Conservation (phyloP, 2,113 vertebrate species). For the Callipepla californica region DNA sequence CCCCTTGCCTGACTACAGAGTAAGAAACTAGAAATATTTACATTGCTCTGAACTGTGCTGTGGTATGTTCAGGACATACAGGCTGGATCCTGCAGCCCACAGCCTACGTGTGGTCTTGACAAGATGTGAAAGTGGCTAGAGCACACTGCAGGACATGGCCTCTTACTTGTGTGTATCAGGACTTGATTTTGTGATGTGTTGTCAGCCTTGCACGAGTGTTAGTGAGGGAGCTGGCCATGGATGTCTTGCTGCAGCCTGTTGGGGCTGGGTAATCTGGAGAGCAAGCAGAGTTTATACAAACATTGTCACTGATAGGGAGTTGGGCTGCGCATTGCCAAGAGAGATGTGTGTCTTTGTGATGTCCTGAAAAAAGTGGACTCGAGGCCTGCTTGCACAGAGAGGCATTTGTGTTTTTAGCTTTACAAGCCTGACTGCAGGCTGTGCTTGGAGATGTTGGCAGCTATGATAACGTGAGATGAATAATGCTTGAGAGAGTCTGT, state of each 20-base stretch:
- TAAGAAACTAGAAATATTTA: not conserved
- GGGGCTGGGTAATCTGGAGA: not conserved
- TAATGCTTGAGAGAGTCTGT: slow-evolving; percentile 43
- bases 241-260: not conserved
- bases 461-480: slow-evolving; percentile 50
- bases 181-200: not conserved
- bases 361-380: not conserved
- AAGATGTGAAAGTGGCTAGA: not conserved
- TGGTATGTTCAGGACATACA: not conserved
- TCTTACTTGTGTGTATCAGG: not conserved
- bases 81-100: not conserved
- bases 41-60: not conserved
- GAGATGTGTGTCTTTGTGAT: not conserved
- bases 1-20: not conserved
- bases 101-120: not conserved
- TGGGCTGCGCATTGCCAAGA: not conserved
- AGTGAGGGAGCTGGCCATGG: accelerated
- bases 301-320: not conserved
- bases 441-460: slow-evolving; percentile 54
- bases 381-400: not conserved
- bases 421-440: slow-evolving; percentile 26
- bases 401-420: slow-evolving; percentile 25
- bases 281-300: not conserved
- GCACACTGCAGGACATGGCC: not conserved
- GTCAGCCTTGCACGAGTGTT: not conserved